Percentiles rank a stretch among this genome's conserved stretches.
Conservation (phyloP, 2,797 vertebrate species). For the Tamandua tetradactyla region DNA sequence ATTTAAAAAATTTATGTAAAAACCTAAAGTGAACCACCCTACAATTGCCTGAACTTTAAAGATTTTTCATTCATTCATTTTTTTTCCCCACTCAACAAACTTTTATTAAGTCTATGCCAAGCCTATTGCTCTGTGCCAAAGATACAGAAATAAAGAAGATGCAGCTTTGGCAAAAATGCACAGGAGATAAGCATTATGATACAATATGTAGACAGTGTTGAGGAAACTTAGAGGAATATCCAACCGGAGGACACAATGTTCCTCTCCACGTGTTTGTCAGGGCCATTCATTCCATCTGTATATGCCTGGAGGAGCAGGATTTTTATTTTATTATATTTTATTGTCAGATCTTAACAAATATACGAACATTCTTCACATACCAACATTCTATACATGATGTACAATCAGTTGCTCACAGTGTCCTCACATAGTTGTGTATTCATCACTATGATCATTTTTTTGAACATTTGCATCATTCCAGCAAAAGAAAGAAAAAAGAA, state of each 20-base stretch:
- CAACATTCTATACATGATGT: too few relatives aligned
- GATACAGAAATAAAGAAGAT: neutral
- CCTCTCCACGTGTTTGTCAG: neutral
- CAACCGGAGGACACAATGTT: neutral
- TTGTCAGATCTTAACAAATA: too few relatives aligned
- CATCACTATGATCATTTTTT: too few relatives aligned
- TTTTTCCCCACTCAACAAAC: neutral
- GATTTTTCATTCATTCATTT: neutral
- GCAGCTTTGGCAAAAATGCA: neutral
- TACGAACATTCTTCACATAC: too few relatives aligned
- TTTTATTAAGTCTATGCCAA: neutral
- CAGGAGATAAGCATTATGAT: neutral
- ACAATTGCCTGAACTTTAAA: neutral
- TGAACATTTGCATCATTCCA: too few relatives aligned
- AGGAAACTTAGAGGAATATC: neutral
- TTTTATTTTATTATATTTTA: too few relatives aligned
- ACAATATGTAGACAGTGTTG: too few relatives aligned
- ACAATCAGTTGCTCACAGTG: too few relatives aligned
- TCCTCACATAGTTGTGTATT: too few relatives aligned
- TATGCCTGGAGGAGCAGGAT: neutral
- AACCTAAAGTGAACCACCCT: neutral
- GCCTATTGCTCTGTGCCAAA: neutral
- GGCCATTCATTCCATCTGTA: neutral
- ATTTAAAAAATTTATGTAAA: neutral
- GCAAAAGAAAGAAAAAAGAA: too few relatives aligned